Evolutionary conservation across 2,888 invertebrate genomes (phyloP).

Genomic region (Spialia ferax): DNA sequence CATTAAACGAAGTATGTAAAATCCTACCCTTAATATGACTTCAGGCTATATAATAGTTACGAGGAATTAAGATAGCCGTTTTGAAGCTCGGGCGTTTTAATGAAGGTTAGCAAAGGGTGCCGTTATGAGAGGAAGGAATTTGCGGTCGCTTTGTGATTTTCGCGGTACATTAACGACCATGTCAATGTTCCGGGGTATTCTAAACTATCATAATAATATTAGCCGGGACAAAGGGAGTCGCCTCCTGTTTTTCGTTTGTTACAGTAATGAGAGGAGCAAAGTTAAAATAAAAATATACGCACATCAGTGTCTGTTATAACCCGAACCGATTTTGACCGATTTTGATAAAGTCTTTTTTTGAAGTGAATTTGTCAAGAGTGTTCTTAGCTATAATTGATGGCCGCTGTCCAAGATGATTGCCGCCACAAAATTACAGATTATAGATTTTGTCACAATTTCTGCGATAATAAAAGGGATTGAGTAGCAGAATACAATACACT

Average conservation of each 20-base stretch:
- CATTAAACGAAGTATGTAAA: slow-evolving; percentile 9
- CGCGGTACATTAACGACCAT: slow-evolving; percentile 23
- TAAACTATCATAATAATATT: slow-evolving; percentile 8
- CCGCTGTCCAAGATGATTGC: too few species aligned
- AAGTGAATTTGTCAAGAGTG: too few species aligned
- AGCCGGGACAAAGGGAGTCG: neutral
- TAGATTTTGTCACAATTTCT: too few species aligned
- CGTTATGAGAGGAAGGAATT: slow-evolving; percentile 32
- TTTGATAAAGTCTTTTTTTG: too few species aligned
- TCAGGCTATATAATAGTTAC: slow-evolving; percentile 5
- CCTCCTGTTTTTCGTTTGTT: neutral
- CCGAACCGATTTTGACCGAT: too few species aligned
- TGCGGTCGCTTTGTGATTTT: slow-evolving; percentile 33
- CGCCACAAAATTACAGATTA: too few species aligned
- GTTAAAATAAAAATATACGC: too few species aligned
- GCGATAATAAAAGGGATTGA: too few species aligned
- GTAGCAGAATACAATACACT: too few species aligned
- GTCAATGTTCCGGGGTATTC: slow-evolving; percentile 15
- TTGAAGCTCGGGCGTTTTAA: slow-evolving; percentile 22
- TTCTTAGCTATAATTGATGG: too few species aligned
- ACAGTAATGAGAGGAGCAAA: too few species aligned
- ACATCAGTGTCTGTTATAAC: too few species aligned
- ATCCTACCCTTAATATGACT: neutral
- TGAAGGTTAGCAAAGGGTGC: slow-evolving; percentile 30
- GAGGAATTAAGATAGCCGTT: slow-evolving; percentile 31